Evolutionary conservation across 2,888 invertebrate species (phyloP).

Genomic region (Metellina segmentata): DNA sequence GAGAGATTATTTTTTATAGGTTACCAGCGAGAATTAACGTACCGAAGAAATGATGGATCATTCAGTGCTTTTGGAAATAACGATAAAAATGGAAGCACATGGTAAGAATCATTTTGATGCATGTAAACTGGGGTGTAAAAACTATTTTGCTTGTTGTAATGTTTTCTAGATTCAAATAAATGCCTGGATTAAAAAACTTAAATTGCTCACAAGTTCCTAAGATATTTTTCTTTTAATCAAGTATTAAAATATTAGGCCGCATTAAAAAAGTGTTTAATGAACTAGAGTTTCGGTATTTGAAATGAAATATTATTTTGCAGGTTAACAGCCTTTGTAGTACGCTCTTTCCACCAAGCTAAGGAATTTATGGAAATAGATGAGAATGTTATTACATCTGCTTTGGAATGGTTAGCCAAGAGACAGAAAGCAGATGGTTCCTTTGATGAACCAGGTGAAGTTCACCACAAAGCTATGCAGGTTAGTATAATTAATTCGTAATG

Average conservation of each 20-base stretch:
- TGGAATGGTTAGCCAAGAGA: slow-evolving; percentile 80
- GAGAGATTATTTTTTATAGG: slow-evolving; percentile 78
- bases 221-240: too few relatives aligned
- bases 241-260: background rate
- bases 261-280: background rate
- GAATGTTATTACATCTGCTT: slow-evolving; percentile 79
- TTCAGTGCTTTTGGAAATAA: slow-evolving; percentile 82
- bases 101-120: slow-evolving; percentile 78
- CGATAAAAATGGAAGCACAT: slow-evolving; percentile 81
- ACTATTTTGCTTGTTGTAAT: too few relatives aligned
- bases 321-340: slow-evolving; percentile 81
- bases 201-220: too few relatives aligned
- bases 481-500: slow-evolving; percentile 77
- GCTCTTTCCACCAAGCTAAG: slow-evolving; percentile 81
- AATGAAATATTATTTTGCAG: slow-evolving; percentile 76
- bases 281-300: background rate
- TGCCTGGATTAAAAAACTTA: too few relatives aligned
- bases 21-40: slow-evolving; percentile 81
- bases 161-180: too few relatives aligned
- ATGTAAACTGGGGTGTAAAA: too few relatives aligned
- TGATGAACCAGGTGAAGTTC: slow-evolving; percentile 81
- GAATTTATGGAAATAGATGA: slow-evolving; percentile 80
- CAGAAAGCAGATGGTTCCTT: slow-evolving; percentile 81
- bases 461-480: slow-evolving; percentile 82
- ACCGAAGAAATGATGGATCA: slow-evolving; percentile 80